These are phyloP conservation scores for Drosophila subpulchrella DNA, from an alignment of 1,140 invertebrate genomes.

Conservation along the genomic window DNA sequence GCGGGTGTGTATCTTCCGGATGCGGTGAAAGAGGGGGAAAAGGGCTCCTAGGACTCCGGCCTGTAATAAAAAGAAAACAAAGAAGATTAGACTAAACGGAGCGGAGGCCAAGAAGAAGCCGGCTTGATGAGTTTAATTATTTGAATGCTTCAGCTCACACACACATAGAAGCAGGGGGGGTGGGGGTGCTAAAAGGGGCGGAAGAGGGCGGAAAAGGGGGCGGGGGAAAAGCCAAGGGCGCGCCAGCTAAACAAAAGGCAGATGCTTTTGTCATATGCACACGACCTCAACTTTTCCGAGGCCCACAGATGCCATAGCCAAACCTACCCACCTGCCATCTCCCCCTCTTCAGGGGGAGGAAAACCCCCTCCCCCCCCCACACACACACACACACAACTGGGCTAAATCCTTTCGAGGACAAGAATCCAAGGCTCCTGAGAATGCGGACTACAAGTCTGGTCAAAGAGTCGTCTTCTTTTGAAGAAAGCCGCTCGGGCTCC, in stretches of 20 bases:
- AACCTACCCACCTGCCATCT: not conserved
- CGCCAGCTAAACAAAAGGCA: constrained; percentile 73
- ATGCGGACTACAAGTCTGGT: constrained; percentile 24
- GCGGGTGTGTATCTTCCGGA: constrained; percentile 31
- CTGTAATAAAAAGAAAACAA: constrained; percentile 73
- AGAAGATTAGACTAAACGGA: constrained; percentile 72
- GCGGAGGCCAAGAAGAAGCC: constrained; percentile 36
- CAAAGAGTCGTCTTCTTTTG: constrained; percentile 13
- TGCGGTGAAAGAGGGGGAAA: constrained; percentile 22
- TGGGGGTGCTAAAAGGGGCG: too few relatives aligned
- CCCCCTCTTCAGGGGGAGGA: not conserved
- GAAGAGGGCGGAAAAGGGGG: not conserved
- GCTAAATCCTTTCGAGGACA: constrained; percentile 15
- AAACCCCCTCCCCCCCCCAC: not conserved
- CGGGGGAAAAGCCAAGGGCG: constrained; percentile 54
- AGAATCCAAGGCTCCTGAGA: constrained; percentile 20
- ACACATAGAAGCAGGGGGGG: constrained; percentile 22
- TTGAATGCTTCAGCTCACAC: constrained; percentile 74
- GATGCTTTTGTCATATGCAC: constrained; percentile 77
- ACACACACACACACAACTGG: not conserved
- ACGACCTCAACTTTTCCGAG: constrained; percentile 36
- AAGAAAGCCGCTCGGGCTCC: not conserved
- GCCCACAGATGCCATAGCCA: constrained; percentile 30
- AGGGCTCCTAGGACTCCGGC: constrained; percentile 39
- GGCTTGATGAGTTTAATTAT: constrained; percentile 81